phyloP scores from a whole-genome alignment of 2,797 vertebrate genomes.

The Lacerta bilineata region DNA sequence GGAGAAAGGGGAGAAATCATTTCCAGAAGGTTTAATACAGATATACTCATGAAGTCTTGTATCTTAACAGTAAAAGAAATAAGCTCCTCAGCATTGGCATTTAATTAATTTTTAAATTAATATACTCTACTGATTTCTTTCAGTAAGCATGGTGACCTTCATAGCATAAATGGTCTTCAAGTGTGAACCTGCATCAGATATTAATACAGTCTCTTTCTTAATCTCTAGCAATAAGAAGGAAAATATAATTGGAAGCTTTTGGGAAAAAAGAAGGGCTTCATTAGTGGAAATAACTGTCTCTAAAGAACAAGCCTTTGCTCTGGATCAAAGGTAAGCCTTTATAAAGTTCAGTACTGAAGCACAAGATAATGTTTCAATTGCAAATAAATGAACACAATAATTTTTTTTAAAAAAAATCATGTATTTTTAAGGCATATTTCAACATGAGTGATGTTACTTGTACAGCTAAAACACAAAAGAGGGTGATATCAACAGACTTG shows the following conservation, averaged over 20 bases:
- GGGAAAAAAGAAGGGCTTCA: rapidly evolving
- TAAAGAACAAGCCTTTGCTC: neutral
- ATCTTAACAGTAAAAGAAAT: neutral
- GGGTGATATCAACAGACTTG: neutral
- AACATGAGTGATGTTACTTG: neutral
- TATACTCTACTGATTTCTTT: conserved; percentile 35
- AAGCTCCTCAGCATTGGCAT: conserved; percentile 32
- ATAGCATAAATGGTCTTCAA: conserved; percentile 28
- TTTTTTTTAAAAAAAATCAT: neutral
- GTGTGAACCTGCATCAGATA: neutral
- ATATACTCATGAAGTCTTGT: neutral
- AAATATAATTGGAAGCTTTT: conserved; percentile 39
- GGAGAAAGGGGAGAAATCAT: neutral
- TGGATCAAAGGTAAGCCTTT: neutral
- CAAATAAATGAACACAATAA: neutral
- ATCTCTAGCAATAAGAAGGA: conserved; percentile 8
- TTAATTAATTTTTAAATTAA: conserved; percentile 35
- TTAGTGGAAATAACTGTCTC: conserved; percentile 26
- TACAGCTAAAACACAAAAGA: neutral
- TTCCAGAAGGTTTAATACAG: neutral
- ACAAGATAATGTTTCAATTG: neutral
- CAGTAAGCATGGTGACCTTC: conserved; percentile 7
- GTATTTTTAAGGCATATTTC: no score
- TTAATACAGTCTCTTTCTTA: conserved; percentile 22
- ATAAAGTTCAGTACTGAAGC: neutral